These are phyloP conservation scores for Melopsittacus undulatus DNA, from an alignment of 2,797 vertebrate species.

Conservation along the genomic window DNA sequence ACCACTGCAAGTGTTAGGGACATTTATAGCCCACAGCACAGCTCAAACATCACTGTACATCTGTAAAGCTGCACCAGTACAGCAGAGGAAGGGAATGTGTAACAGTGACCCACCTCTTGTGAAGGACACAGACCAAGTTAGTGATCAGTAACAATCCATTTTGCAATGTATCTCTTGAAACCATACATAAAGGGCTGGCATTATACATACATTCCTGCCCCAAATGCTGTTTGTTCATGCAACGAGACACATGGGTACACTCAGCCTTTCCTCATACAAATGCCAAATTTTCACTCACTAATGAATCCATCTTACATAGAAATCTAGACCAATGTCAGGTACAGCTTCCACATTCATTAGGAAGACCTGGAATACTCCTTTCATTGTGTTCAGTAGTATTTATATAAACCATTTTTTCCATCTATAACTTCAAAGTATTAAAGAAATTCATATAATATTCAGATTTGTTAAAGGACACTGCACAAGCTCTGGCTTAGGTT, in stretches of 20 bases:
- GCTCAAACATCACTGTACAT: neutral
- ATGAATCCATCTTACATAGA: neutral
- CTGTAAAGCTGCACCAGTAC: neutral
- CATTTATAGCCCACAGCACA: neutral
- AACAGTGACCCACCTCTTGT: neutral
- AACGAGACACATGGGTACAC: neutral
- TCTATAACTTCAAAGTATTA: neutral
- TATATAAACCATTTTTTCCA: neutral
- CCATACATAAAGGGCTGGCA: neutral
- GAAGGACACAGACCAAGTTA: neutral
- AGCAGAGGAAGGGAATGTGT: rapidly evolving
- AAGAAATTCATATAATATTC: neutral
- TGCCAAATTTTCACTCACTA: neutral
- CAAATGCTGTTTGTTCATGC: neutral
- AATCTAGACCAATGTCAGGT: neutral
- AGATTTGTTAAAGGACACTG: constrained; percentile 1
- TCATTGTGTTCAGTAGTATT: neutral
- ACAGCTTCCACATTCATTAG: neutral
- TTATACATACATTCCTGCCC: neutral
- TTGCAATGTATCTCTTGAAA: neutral
- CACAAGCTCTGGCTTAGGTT: neutral
- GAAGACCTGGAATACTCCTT: neutral
- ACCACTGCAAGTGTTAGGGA: neutral
- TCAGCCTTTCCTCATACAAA: neutral
- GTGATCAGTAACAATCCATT: neutral